Conservation (phyloP, 1,140 invertebrate genomes). For the Danaus plexippus region DNA sequence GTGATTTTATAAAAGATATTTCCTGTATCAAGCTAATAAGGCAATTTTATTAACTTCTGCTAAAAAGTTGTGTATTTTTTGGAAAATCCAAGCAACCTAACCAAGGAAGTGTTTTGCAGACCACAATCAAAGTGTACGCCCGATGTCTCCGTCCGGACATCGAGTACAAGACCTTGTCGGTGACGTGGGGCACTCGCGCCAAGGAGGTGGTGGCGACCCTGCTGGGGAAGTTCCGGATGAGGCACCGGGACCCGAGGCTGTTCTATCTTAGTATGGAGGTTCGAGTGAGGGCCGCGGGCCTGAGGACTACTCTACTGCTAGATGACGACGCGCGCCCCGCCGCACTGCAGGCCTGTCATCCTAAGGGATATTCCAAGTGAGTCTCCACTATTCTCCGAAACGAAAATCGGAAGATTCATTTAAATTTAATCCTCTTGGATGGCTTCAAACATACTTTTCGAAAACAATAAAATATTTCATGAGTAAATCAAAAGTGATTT, state of each 20-base stretch:
- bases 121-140: constrained; percentile 92
- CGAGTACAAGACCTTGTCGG: constrained; percentile 92
- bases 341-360: constrained; percentile 91
- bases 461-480: no score
- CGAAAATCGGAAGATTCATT: constrained; percentile 3
- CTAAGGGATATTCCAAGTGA: constrained; percentile 90
- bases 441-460: no score
- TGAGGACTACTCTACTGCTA: constrained; percentile 85
- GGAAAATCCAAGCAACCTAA: no score
- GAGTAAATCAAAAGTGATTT: no score
- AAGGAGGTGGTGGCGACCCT: constrained; percentile 87
- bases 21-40: no score
- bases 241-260: constrained; percentile 91
- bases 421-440: no score
- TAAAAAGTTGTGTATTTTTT: no score
- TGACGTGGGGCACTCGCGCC: constrained; percentile 88
- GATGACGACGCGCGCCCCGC: constrained; percentile 91
- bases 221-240: constrained; percentile 92
- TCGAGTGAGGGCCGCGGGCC: constrained; percentile 83
- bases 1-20: no score
- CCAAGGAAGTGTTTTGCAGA: constrained; percentile 74
- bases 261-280: constrained; percentile 96
- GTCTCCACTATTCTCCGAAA: constrained; percentile 26
- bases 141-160: constrained; percentile 90
- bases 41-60: no score